A percentile compares a stretch with the other conserved stretches of the same genome.
Evolutionary conservation across 2,888 invertebrate species (phyloP).

Genomic region (Capitulum mitella): DNA sequence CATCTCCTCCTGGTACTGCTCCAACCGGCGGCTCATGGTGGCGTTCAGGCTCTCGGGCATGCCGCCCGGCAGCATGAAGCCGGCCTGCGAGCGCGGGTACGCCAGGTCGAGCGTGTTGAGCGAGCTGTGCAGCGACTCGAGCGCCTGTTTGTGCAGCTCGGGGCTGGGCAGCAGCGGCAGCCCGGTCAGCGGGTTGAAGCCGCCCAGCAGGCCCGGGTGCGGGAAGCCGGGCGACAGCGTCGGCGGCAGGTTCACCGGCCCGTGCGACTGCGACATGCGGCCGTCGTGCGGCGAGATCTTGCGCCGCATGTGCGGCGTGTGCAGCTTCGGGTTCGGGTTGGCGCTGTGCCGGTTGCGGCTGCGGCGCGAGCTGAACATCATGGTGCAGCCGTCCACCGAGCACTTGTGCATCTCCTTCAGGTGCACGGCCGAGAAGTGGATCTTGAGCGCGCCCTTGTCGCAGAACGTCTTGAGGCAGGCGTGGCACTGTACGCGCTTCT

Average conservation of each 20-base stretch:
- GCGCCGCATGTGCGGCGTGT: constrained; percentile 85
- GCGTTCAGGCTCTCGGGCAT: not conserved
- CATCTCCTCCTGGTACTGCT: constrained; percentile 32
- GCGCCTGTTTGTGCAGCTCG: constrained; percentile 35
- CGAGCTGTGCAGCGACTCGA: constrained; percentile 33
- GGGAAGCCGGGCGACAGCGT: constrained; percentile 53
- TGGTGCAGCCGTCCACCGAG: constrained; percentile 95
- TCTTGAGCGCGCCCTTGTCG: constrained; percentile 98
- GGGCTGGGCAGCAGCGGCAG: constrained; percentile 51
- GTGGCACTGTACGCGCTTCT: constrained; percentile 95
- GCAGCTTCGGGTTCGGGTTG: constrained; percentile 95
- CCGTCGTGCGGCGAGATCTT: constrained; percentile 94
- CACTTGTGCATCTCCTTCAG: constrained; percentile 99
- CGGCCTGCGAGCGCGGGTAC: not conserved
- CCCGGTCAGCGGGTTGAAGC: constrained; percentile 46
- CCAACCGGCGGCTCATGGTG: constrained; percentile 26
- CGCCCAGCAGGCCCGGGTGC: constrained; percentile 34
- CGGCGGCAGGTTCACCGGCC: constrained; percentile 49
- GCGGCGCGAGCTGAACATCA: constrained; percentile 97
- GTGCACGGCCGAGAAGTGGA: constrained; percentile 98
- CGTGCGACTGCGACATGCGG: constrained; percentile 74
- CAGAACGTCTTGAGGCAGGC: constrained; percentile 98
- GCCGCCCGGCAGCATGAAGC: not conserved
- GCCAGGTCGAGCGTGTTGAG: constrained; percentile 28
- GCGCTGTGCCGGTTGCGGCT: constrained; percentile 95